Evolutionary conservation across 2,888 invertebrate species (phyloP).

Genomic region (Aradus depressus): DNA sequence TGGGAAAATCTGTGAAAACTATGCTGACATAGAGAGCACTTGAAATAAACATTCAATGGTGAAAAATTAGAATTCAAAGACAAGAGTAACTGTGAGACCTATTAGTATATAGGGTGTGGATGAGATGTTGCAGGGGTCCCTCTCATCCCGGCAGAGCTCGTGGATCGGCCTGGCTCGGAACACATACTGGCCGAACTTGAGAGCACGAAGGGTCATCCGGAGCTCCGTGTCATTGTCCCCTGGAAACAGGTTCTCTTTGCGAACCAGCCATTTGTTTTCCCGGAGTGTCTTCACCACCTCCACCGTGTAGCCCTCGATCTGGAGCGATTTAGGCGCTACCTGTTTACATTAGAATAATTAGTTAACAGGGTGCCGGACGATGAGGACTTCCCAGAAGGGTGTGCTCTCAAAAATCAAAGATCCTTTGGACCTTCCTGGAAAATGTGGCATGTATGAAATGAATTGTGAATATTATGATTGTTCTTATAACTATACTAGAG

Average conservation of each 20-base stretch:
- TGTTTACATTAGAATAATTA: too few species aligned
- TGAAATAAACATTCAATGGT: neutral
- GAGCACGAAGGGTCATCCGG: conserved; percentile 17
- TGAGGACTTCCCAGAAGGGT: too few species aligned
- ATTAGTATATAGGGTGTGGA: conserved; percentile 22
- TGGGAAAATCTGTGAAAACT: too few species aligned
- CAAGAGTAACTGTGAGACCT: conserved; percentile 6
- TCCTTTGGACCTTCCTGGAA: too few species aligned
- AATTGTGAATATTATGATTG: too few species aligned
- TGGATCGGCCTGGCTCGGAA: conserved; percentile 23
- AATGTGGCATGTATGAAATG: too few species aligned
- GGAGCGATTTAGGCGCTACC: conserved; percentile 20
- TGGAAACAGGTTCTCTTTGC: conserved; percentile 13
- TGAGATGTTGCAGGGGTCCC: conserved; percentile 14
- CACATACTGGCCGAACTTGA: conserved; percentile 24
- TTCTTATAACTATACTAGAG: too few species aligned
- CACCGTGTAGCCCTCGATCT: conserved; percentile 22
- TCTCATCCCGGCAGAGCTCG: conserved; percentile 15
- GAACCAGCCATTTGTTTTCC: conserved; percentile 19
- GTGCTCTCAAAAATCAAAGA: too few species aligned
- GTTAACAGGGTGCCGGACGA: too few species aligned
- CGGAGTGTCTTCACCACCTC: conserved; percentile 20
- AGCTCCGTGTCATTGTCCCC: conserved; percentile 19
- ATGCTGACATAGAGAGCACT: too few species aligned
- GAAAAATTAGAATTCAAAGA: neutral